Percentiles rank a stretch among this genome's conserved stretches.
phyloP scores from a whole-genome alignment of 2,888 invertebrate species.

The Bombylius discolor region DNA sequence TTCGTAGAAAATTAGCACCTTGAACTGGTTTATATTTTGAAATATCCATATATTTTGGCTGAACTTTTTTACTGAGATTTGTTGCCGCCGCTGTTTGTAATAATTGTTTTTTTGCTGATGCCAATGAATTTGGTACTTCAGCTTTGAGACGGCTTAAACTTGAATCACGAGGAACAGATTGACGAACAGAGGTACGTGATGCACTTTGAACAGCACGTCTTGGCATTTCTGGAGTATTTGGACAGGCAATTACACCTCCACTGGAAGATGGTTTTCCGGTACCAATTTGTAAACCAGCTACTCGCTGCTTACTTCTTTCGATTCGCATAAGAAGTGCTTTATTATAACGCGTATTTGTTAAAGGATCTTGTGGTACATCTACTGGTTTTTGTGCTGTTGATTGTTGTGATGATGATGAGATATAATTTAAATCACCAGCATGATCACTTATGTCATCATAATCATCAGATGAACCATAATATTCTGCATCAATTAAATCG shows the following conservation, averaged over 20 bases:
- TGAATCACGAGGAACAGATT: constrained; percentile 36
- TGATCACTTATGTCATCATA: constrained; percentile 26
- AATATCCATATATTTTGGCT: constrained; percentile 46
- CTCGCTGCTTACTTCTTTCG: constrained; percentile 34
- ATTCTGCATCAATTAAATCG: constrained; percentile 17
- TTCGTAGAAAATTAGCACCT: constrained; percentile 37
- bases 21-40: constrained; percentile 47
- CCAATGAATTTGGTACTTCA: constrained; percentile 33
- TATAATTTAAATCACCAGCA: constrained; percentile 21
- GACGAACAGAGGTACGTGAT: constrained; percentile 21
- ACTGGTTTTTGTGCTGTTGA: neutral
- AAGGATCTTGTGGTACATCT: constrained; percentile 17
- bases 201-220: constrained; percentile 24
- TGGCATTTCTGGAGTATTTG: constrained; percentile 45
- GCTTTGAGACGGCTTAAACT: constrained; percentile 33
- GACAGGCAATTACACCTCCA: constrained; percentile 36
- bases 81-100: constrained; percentile 28
- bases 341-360: constrained; percentile 52
- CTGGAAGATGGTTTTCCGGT: constrained; percentile 11
- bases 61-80: constrained; percentile 19
- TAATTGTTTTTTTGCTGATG: constrained; percentile 34
- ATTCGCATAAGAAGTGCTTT: constrained; percentile 55
- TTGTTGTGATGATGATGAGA: constrained; percentile 4
- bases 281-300: constrained; percentile 18
- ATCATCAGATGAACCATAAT: constrained; percentile 24